Conservation (phyloP, 2,797 vertebrate genomes). For the Acipenser transmontanus region DNA sequence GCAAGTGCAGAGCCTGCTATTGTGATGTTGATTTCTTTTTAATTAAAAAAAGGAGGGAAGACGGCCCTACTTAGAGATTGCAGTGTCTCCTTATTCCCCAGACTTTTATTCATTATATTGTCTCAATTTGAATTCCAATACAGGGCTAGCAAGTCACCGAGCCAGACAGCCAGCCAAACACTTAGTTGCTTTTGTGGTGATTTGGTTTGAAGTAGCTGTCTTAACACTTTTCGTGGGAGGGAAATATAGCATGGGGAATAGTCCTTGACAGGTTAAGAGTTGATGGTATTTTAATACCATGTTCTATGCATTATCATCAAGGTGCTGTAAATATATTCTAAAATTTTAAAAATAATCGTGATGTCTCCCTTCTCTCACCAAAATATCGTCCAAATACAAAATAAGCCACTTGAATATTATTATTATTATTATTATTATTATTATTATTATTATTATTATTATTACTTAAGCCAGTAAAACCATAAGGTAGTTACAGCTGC, state of each 20-base stretch:
- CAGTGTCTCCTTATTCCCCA: conserved; percentile 34
- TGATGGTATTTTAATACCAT: background rate
- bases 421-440: too few species aligned
- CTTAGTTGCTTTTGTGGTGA: background rate
- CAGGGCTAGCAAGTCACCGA: conserved; percentile 5
- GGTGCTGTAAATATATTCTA: too few species aligned
- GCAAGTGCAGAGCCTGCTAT: conserved; percentile 55
- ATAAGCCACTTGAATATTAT: too few species aligned
- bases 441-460: too few species aligned
- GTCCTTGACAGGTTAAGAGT: background rate
- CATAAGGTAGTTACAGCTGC: too few species aligned
- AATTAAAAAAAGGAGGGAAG: conserved; percentile 50
- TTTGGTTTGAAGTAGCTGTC: background rate
- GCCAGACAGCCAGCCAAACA: conserved; percentile 4
- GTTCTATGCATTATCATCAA: too few species aligned
- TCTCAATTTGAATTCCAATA: conserved; percentile 6
- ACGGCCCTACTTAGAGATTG: conserved; percentile 40
- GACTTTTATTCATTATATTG: conserved; percentile 12
- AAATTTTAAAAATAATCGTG: too few species aligned
- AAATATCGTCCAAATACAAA: too few species aligned
- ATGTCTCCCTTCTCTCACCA: too few species aligned
- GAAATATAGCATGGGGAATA: conserved; percentile 1
- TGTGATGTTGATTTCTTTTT: conserved; percentile 74
- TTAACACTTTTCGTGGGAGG: background rate
- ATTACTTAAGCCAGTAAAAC: too few species aligned